These are phyloP conservation scores for Ophioderma brevispina DNA, from an alignment of 35 echinoderm and acorn worm species.

Conservation along the genomic window DNA sequence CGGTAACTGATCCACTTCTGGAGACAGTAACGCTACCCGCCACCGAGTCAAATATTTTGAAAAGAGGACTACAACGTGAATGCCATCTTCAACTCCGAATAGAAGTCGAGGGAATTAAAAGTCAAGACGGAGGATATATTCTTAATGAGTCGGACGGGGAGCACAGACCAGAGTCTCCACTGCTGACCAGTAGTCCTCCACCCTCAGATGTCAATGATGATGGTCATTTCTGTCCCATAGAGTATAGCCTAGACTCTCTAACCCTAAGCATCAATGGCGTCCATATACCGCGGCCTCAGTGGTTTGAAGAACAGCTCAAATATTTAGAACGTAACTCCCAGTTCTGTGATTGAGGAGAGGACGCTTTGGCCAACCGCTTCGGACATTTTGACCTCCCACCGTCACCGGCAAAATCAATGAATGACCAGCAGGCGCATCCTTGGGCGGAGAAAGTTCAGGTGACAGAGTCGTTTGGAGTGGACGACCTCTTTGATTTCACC, in stretches of 20 bases:
- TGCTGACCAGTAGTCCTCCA: constrained; percentile 72
- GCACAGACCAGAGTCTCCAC: constrained; percentile 10
- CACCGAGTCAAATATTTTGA: constrained; percentile 80
- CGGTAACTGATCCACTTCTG: constrained; percentile 16
- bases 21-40: constrained; percentile 78
- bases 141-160: constrained; percentile 39
- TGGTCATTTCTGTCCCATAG: background rate
- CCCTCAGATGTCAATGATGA: constrained; percentile 54
- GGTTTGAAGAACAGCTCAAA: constrained; percentile 75
- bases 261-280: constrained; percentile 78
- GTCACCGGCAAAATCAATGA: constrained; percentile 72
- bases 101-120: constrained; percentile 91
- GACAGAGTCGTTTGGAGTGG: constrained; percentile 58
- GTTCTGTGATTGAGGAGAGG: constrained; percentile 6
- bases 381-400: constrained; percentile 69
- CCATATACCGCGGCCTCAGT: constrained; percentile 71
- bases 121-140: constrained; percentile 88
- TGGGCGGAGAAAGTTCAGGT: constrained; percentile 76
- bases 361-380: constrained; percentile 69
- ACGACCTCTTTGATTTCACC: constrained; percentile 72
- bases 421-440: constrained; percentile 72
- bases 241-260: constrained; percentile 59
- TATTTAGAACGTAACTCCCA: constrained; percentile 5
- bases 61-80: constrained; percentile 78
- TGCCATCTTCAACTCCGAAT: constrained; percentile 86